Percentiles rank a stretch among this genome's conserved stretches.
phyloP scores from a whole-genome alignment of 2,797 vertebrate genomes.

The Petrocephalus schoutedeni region DNA sequence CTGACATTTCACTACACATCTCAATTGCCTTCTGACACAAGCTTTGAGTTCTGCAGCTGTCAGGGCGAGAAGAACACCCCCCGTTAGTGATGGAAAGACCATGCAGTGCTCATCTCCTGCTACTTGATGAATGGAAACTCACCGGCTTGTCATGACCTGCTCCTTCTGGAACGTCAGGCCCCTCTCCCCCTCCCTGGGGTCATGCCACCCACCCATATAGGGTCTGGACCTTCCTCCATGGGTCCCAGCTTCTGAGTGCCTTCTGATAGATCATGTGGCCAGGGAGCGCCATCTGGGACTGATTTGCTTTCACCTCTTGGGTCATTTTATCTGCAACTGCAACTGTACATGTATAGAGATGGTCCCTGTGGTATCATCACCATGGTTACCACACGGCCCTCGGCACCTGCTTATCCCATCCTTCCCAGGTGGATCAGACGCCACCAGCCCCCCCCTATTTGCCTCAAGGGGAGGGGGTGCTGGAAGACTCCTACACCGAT shows the following conservation, averaged over 20 bases:
- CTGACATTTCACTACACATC: background rate
- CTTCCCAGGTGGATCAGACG: background rate
- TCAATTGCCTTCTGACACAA: background rate
- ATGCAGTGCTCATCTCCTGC: background rate
- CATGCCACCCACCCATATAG: slow-evolving; percentile 43
- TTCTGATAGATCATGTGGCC: slow-evolving; percentile 36
- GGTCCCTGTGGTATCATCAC: background rate
- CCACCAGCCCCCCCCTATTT: background rate
- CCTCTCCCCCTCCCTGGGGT: slow-evolving; percentile 10
- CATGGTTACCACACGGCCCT: background rate
- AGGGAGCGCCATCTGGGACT: slow-evolving; percentile 35
- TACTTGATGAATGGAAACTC: slow-evolving; percentile 30
- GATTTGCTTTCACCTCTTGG: slow-evolving; percentile 28
- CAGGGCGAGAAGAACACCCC: background rate
- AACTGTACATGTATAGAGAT: background rate
- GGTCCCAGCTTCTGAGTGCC: slow-evolving; percentile 16
- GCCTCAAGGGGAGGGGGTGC: background rate
- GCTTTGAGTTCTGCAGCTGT: background rate
- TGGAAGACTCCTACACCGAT: background rate
- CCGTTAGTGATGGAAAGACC: background rate
- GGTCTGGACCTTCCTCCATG: slow-evolving; percentile 30
- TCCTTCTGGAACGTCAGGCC: slow-evolving; percentile 29
- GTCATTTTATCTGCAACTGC: background rate
- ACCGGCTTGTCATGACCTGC: slow-evolving; percentile 31
- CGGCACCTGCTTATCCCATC: background rate